Percentiles rank a stretch among this genome's conserved stretches.
These are phyloP conservation scores for Chlorodrepanis virens DNA, from an alignment of 2,113 vertebrate genomes.

Conservation along the genomic window DNA sequence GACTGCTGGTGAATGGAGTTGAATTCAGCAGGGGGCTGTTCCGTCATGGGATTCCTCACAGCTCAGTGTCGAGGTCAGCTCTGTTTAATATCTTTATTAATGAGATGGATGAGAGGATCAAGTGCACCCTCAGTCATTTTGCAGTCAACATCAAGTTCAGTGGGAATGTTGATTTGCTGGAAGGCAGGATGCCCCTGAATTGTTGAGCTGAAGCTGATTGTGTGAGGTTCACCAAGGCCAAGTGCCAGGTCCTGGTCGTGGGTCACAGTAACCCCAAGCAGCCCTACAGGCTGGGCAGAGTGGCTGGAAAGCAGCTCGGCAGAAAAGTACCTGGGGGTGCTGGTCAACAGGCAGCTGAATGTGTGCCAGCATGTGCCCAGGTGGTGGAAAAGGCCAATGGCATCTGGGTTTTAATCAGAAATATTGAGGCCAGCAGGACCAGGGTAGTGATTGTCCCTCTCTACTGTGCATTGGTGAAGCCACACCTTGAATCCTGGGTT, in stretches of 20 bases:
- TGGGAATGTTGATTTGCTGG: neutral
- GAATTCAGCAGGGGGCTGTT: rapidly evolving
- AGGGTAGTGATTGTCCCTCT: neutral
- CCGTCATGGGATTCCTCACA: neutral
- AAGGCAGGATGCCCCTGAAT: too few relatives aligned
- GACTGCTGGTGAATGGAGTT: neutral
- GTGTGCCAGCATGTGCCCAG: neutral
- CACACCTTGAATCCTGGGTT: neutral
- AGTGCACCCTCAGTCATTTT: neutral
- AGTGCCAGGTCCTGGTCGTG: too few relatives aligned
- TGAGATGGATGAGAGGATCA: neutral
- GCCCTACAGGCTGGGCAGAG: rapidly evolving
- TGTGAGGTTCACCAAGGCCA: neutral
- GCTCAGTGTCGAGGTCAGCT: neutral
- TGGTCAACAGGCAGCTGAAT: neutral
- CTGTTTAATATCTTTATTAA: neutral
- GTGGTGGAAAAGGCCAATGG: neutral
- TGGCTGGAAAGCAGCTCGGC: neutral
- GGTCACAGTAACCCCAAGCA: neutral
- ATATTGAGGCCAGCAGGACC: neutral
- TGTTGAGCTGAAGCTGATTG: rapidly evolving
- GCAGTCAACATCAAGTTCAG: neutral
- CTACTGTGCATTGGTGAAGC: rapidly evolving
- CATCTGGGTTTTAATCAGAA: neutral
- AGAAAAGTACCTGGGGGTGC: neutral